Base-by-base conservation (phyloP, 2,113 vertebrate species). In the Brachionichthys hirsutus region DNA sequence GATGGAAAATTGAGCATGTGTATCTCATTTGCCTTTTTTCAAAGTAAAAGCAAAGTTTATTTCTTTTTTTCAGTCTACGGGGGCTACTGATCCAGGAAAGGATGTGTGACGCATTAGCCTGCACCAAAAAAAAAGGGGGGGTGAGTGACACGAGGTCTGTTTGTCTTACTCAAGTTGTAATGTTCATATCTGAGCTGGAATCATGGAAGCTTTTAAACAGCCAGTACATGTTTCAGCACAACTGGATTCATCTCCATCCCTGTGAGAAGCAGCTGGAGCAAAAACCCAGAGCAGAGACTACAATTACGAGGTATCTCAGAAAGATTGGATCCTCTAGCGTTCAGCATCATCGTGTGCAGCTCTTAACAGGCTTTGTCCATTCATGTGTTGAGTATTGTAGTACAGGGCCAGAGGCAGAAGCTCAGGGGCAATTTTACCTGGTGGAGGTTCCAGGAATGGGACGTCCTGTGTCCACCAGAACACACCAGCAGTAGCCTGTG, bases 401-500 rank as follows among this genome's bases (percentile, higher is more conserved):
- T 30, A 30, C 4, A 30, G 24, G 24, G 24, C 24, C 4, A 30
- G 8, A 4, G 24, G 24, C 5, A 30, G 24, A 4, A 30, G 24
- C 4, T 44, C 3, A 16, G 42, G 15, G 14, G 4, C 3, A 16
- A 16, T 1, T 30, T 93, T 91, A 98, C 97, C 97, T 93, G 42
- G 95, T 95, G 44, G 97, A 98, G 24, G 97, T 98, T 45, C 95
- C 95, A 14, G 97, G 97, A 64, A 99, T 92, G 1, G 97, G 97
- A 8, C 97, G 93, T 38, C 97, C 97, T 0, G 97, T 98, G 84
- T 99, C 96, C 77, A 97, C 94, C 63, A 95, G 85, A 50, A 99
- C 97, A 66, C 97, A 99, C 97, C 97, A 99, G 88, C 97, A 99
- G 89, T 99, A 99, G 19, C 97, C 95, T 2, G 97, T 99, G 0